phyloP scores from a whole-genome alignment of 2,113 vertebrate genomes.

The Gasterosteus aculeatus region DNA sequence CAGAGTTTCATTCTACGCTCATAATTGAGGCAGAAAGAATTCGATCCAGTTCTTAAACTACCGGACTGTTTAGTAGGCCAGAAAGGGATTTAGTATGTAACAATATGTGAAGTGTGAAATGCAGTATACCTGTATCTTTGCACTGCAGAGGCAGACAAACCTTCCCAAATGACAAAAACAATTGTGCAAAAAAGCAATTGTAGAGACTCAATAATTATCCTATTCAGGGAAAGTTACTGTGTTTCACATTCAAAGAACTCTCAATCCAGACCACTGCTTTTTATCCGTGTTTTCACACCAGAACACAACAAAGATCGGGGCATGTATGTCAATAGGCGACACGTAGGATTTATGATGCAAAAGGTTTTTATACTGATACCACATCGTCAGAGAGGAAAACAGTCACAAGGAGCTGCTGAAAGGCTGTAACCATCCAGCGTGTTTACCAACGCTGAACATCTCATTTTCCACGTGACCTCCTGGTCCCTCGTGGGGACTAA shows the following conservation, averaged over 20 bases:
- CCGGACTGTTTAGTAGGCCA: neutral
- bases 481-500: too few relatives aligned
- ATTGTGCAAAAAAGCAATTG: neutral
- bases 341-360: neutral
- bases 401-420: neutral
- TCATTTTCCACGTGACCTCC: neutral
- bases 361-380: neutral
- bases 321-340: neutral
- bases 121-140: neutral
- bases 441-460: too few relatives aligned
- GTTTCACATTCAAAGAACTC: neutral
- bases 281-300: neutral
- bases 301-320: neutral
- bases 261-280: neutral
- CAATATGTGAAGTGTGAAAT: neutral
- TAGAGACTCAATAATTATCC: neutral
- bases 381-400: neutral
- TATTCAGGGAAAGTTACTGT: neutral
- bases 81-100: neutral
- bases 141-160: neutral
- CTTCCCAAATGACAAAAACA: neutral
- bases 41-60: neutral
- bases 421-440: neutral
- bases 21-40: neutral
- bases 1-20: neutral